Evolutionary conservation across 1,140 invertebrate species (phyloP), one percentile per base, ranked within the genome.

Genomic region (Schlechtendalia chinensis): DNA sequence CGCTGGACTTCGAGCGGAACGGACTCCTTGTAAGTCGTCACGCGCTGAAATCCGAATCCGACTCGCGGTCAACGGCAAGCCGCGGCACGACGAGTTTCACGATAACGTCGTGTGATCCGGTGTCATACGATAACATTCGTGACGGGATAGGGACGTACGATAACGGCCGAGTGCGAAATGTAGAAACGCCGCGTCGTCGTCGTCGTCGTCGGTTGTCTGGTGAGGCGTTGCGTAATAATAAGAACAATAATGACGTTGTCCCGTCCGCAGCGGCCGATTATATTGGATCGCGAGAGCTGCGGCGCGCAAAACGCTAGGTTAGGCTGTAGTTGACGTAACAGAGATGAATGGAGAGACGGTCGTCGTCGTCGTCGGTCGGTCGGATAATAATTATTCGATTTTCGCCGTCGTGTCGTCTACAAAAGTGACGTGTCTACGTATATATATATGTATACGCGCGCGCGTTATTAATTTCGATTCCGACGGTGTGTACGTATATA

Each of bases 391-490:
- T 72, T 54, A 72, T 54, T 72, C 69, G 50, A 72, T 72, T 72
- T 54, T 16, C 50, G 50, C 47, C 47, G 10, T 12, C 24, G 45
- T 5, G 47, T 72, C 50, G 14, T 69, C 22, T 0, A 1, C 67
- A 4, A 69, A 47, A 50, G 22, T 69, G 45, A n/a, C 69, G 69
- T 72, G 6, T 17, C 6, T 58, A 16, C 24, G 14, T 61, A 24
- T 29, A 4, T 8, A 8, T 4, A 8, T 39, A 8, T 39, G 32
- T 8, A 8, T 8, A 8, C 32, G 3, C 50, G 16, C 32, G 24
- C 5, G 24, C 32, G 69, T n/a, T 72, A 72, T 72, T 72, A 72
- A 72, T 72, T 72, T 54, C 47, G 69, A 72, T 54, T 54, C 10
- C 19, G 24, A 54, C 47, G 22, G 22, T 69, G 65, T 27, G 14